These are phyloP conservation scores for Dinocampus coccinellae DNA, from an alignment of 2,888 invertebrate species.

Conservation along the genomic window DNA sequence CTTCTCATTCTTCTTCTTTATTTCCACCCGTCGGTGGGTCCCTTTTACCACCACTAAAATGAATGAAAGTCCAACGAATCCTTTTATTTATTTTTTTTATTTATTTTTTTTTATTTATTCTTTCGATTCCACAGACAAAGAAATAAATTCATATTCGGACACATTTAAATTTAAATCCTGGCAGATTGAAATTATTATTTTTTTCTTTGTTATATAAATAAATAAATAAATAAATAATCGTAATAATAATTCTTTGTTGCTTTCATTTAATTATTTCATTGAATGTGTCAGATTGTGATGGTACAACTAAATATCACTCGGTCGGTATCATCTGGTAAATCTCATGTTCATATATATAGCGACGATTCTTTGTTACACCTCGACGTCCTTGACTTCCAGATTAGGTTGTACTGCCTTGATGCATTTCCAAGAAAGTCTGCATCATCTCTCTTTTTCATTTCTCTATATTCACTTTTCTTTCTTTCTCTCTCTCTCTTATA, in stretches of 20 bases:
- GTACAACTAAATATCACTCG: slow-evolving; percentile 12
- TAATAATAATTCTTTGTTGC: neutral
- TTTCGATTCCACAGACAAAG: neutral
- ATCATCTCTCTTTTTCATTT: neutral
- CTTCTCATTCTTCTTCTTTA: slow-evolving; percentile 7
- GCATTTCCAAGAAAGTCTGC: slow-evolving; percentile 35
- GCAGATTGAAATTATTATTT: slow-evolving; percentile 6
- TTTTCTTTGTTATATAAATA: too few relatives aligned
- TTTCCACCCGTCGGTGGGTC: slow-evolving; percentile 1
- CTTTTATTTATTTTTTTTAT: neutral
- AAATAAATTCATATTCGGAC: neutral
- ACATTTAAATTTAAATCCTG: slow-evolving; percentile 23
- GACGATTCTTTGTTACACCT: slow-evolving; percentile 27
- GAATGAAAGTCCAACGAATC: neutral
- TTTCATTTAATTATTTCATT: slow-evolving; percentile 21
- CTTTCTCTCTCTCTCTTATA: neutral
- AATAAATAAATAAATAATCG: neutral
- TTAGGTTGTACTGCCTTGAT: slow-evolving; percentile 37
- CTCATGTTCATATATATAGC: neutral
- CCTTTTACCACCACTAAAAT: neutral
- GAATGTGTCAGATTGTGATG: neutral
- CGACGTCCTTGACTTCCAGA: slow-evolving; percentile 40
- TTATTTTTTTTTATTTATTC: too few relatives aligned
- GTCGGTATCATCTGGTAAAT: slow-evolving; percentile 6
- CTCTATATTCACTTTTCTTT: neutral